Percentiles rank a stretch among this genome's conserved stretches.
These are phyloP conservation scores for Himalopsyche japonica DNA, from an alignment of 2,888 invertebrate species.

Conservation along the genomic window DNA sequence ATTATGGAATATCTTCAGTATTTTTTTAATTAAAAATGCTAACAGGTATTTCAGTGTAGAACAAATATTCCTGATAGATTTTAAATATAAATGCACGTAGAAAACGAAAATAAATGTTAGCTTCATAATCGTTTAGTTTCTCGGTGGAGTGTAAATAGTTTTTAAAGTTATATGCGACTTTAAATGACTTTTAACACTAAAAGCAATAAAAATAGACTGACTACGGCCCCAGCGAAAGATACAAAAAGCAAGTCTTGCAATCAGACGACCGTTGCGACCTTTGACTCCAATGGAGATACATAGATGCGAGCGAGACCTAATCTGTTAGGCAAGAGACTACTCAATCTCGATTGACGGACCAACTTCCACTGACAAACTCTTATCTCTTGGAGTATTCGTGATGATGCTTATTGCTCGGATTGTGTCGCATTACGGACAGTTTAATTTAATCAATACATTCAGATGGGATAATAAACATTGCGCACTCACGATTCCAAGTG, in stretches of 20 bases:
- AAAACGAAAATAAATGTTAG: no score
- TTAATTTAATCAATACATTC: not conserved
- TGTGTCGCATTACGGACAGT: not conserved
- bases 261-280: not conserved
- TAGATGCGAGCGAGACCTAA: slow-evolving; percentile 9
- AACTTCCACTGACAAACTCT: slow-evolving; percentile 14
- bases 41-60: no score
- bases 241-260: not conserved
- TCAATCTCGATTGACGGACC: slow-evolving; percentile 26
- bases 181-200: no score
- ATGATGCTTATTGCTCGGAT: not conserved
- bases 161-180: no score
- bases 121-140: no score
- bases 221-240: not conserved
- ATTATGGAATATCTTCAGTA: no score
- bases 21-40: no score
- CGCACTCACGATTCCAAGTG: no score
- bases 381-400: not conserved
- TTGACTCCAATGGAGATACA: not conserved
- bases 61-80: no score
- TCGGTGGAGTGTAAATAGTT: no score
- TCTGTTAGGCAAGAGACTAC: slow-evolving; percentile 27
- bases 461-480: not conserved
- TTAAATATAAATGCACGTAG: no score
- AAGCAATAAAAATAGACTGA: not conserved